Evolutionary conservation across 2,113 vertebrate genomes (phyloP).

Genomic region (Dryoscopus gambensis): DNA sequence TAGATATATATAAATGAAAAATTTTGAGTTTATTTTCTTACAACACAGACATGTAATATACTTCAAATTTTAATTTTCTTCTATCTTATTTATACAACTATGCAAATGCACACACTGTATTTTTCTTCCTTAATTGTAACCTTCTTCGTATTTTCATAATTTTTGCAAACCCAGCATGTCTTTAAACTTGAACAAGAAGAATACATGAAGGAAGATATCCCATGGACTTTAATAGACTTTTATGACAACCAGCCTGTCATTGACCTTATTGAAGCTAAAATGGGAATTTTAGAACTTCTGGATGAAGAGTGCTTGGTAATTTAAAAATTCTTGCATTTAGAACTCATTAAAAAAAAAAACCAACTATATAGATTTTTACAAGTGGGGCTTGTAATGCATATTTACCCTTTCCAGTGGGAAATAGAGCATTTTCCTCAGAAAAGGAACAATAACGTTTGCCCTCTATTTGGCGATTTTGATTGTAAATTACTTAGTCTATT

Average conservation of each 20-base stretch:
- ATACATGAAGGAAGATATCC: constrained; percentile 97
- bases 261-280: constrained; percentile 95
- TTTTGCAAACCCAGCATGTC: constrained; percentile 80
- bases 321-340: not conserved
- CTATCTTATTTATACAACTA: not conserved
- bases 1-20: not conserved
- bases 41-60: not conserved
- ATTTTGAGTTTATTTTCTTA: not conserved
- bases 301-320: constrained; percentile 97
- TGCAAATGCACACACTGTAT: not conserved
- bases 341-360: not conserved
- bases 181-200: constrained; percentile 99
- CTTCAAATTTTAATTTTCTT: not conserved
- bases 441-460: not conserved
- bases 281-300: constrained; percentile 94
- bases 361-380: not conserved
- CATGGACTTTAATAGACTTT: constrained; percentile 96
- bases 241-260: constrained; percentile 97
- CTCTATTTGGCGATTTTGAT: not conserved
- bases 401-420: not conserved
- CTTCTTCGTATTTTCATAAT: not conserved
- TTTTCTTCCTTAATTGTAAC: not conserved
- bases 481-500: not conserved
- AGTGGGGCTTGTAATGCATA: not conserved
- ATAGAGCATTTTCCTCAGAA: not conserved